A percentile compares a stretch with the other conserved stretches of the same genome.
Conservation (phyloP, 1,140 invertebrate genomes). For the Zaprionus camerounensis region DNA sequence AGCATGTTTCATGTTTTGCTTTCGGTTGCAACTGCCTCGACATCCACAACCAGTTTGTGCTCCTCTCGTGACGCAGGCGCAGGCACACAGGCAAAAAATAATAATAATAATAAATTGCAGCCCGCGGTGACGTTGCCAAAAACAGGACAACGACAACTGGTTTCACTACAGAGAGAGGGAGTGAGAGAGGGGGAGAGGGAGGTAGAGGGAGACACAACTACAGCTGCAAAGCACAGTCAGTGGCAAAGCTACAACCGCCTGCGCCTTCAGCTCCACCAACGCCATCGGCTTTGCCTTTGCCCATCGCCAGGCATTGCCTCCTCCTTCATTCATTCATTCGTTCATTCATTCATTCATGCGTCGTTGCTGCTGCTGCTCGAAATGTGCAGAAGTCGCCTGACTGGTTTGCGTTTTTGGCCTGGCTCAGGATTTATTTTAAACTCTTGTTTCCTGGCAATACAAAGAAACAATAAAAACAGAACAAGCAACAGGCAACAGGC, state of each 20-base stretch:
- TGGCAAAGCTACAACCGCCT: slow-evolving; percentile 16
- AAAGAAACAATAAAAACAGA: slow-evolving; percentile 1
- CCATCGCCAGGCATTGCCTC: slow-evolving; percentile 15
- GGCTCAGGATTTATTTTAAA: slow-evolving; percentile 37
- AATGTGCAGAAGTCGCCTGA: slow-evolving; percentile 81
- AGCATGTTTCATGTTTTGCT: slow-evolving; percentile 45
- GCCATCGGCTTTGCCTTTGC: slow-evolving; percentile 20
- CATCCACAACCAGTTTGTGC: slow-evolving; percentile 52
- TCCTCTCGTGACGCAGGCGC: slow-evolving; percentile 68
- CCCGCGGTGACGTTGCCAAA: slow-evolving; percentile 76
- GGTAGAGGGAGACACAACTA: background rate
- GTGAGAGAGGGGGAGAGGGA: background rate
- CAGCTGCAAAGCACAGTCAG: slow-evolving; percentile 14
- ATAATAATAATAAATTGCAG: slow-evolving; percentile 74
- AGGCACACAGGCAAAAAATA: slow-evolving; percentile 43
- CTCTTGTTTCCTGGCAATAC: slow-evolving; percentile 28
- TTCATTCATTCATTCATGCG: slow-evolving; percentile 74
- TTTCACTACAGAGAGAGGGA: slow-evolving; percentile 17
- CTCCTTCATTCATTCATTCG: slow-evolving; percentile 67
- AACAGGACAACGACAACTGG: slow-evolving; percentile 73
- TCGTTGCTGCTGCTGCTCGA: slow-evolving; percentile 69
- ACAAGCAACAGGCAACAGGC: slow-evolving; percentile 8
- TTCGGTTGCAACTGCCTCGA: slow-evolving; percentile 45
- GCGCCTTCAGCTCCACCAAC: slow-evolving; percentile 6
- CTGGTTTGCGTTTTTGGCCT: slow-evolving; percentile 65